Conservation (phyloP, 1,140 invertebrate species). For the Bursaphelenchus mucronatus region DNA sequence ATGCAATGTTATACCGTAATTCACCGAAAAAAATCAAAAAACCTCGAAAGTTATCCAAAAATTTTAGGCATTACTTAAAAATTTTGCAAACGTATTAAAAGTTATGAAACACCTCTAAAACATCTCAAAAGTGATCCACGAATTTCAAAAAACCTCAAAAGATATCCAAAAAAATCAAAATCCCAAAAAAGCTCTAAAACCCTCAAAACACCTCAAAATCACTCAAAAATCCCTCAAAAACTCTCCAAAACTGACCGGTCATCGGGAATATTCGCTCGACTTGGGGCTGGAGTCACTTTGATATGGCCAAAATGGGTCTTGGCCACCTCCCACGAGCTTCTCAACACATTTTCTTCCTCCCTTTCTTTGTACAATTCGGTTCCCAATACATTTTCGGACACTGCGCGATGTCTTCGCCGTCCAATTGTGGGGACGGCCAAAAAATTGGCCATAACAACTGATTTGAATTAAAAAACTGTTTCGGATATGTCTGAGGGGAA, state of each 20-base stretch:
- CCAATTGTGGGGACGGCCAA: too few species aligned
- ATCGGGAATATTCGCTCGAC: not conserved
- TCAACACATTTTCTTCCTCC: not conserved
- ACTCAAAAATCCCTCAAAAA: not conserved
- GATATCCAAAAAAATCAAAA: not conserved
- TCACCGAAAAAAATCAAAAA: too few species aligned
- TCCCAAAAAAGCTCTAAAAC: not conserved
- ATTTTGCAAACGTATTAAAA: too few species aligned
- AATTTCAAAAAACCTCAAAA: not conserved
- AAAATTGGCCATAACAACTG: too few species aligned
- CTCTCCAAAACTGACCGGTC: not conserved
- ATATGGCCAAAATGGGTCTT: slow-evolving; percentile 19
- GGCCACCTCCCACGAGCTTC: slow-evolving; percentile 11
- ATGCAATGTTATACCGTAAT: too few species aligned
- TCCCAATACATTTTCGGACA: slow-evolving; percentile 11
- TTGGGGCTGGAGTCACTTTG: slow-evolving; percentile 9
- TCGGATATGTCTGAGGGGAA: too few species aligned
- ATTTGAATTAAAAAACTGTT: too few species aligned
- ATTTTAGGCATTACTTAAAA: too few species aligned
- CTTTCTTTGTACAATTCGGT: slow-evolving; percentile 14
- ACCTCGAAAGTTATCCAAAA: not conserved
- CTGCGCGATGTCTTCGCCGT: not conserved
- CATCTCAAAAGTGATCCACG: not conserved
- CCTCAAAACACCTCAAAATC: not conserved
- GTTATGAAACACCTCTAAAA: not conserved